phyloP scores from a whole-genome alignment of 2,113 vertebrate genomes.

The Oreotrochilus melanogaster region DNA sequence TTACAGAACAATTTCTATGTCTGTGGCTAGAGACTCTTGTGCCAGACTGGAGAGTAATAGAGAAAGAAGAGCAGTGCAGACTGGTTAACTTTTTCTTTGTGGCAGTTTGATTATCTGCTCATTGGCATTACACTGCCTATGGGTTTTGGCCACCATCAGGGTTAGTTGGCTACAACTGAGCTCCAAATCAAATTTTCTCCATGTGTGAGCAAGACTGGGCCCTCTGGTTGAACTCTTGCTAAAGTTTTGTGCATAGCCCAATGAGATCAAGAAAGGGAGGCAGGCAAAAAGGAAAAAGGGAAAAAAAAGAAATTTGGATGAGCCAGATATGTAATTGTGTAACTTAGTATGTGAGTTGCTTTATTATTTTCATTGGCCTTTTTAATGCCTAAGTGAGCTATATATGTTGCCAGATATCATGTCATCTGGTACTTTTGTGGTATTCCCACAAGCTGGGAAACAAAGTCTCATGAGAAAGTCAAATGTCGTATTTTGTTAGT shows the following conservation, averaged over 20 bases:
- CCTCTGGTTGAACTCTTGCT: not conserved
- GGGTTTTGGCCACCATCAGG: not conserved
- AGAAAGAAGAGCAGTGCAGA: not conserved
- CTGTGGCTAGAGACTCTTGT: slow-evolving; percentile 52
- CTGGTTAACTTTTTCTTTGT: slow-evolving; percentile 46
- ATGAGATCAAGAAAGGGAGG: not conserved
- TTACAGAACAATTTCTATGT: slow-evolving; percentile 68
- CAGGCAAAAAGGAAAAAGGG: not conserved
- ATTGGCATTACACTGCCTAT: not conserved
- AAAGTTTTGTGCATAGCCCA: not conserved
- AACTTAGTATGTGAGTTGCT: slow-evolving; percentile 3
- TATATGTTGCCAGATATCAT: slow-evolving; percentile 48
- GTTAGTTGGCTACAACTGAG: not conserved
- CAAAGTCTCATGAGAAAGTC: slow-evolving; percentile 34
- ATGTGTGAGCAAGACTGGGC: not conserved
- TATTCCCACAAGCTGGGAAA: slow-evolving; percentile 60
- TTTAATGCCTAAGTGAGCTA: slow-evolving; percentile 31
- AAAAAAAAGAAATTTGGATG: not conserved
- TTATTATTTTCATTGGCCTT: slow-evolving; percentile 34
- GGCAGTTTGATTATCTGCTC: slow-evolving; percentile 29
- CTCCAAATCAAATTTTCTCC: not conserved
- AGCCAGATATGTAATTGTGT: not conserved
- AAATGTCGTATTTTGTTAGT: slow-evolving; percentile 42
- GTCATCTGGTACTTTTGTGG: slow-evolving; percentile 60
- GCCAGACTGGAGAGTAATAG: slow-evolving; percentile 34